Base-by-base conservation (phyloP, 2,113 vertebrate genomes). In the Fulica atra region DNA sequence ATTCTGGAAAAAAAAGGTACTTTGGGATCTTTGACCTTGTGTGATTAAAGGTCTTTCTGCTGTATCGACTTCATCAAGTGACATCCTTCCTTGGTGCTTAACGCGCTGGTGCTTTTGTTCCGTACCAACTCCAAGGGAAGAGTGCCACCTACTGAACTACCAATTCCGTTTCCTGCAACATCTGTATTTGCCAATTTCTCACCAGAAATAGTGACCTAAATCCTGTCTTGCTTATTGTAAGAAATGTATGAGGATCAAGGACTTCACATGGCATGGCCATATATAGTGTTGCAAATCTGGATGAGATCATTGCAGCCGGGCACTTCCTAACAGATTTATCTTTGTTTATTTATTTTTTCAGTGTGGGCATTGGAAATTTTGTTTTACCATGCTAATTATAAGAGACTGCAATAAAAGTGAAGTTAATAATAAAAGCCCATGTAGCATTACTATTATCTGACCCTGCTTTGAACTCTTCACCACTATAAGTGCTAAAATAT, bases 111-210 rank as follows among this genome's bases (percentile, higher is more conserved):
- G 54, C 51, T 59, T 60, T 57, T 80, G 57, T 92, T 88, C 69
- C 5, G 35, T 5, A 81, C 64, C 60, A 96, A 92, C 82, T 96
- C 83, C 93, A 92, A 60, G 96, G 83, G 93, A 93, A 96, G 95
- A 95, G 86, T 96, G 96, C 95, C 96, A 97, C 82, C 96, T 97
- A 86, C 95, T 96, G 96, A 88, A 72, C 44, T 74, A 38, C 76
- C 1, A 9, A 2, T n/a, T 86, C 50, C 56, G 24, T 38, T 56
- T 65, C 72, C 60, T 71, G 28, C 23, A 50, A 79, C 50, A 66
- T 72, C 65, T 61, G 50, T 11, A 25, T 79, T 71, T 66, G 8
- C 24, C 69, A 12, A 2, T 59, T 73, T 60, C 24, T 72, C 23
- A 12, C 48, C 57, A 56, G 48, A 51, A 64, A 20, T 11, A 60